A percentile compares a stretch with the other conserved stretches of the same genome.
phyloP scores from a whole-genome alignment of 2,113 vertebrate genomes.

The Labeo rohita region DNA sequence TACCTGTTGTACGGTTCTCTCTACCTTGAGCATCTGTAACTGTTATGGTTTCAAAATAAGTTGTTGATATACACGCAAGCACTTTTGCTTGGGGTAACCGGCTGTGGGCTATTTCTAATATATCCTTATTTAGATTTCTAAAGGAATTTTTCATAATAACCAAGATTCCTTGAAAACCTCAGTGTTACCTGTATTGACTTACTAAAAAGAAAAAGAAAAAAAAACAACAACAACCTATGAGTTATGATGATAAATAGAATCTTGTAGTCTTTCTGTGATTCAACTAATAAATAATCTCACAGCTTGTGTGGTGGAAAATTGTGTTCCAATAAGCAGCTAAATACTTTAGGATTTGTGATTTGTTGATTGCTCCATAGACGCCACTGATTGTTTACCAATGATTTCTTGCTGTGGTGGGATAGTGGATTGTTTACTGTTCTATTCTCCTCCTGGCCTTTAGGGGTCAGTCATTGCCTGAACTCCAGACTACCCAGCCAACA shows the following conservation, averaged over 20 bases:
- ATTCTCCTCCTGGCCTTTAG: constrained; percentile 86
- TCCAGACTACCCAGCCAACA: constrained; percentile 81
- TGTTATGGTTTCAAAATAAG: constrained; percentile 39
- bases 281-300: constrained; percentile 82
- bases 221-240: background rate
- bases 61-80: constrained; percentile 51
- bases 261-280: constrained; percentile 84
- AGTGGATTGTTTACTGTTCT: constrained; percentile 95
- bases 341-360: constrained; percentile 94
- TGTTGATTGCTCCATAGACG: constrained; percentile 93
- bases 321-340: constrained; percentile 91
- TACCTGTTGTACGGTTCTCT: constrained; percentile 55
- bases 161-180: constrained; percentile 56
- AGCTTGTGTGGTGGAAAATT: constrained; percentile 88
- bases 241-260: constrained; percentile 70
- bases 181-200: constrained; percentile 58
- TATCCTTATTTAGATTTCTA: constrained; percentile 60
- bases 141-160: constrained; percentile 58
- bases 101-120: constrained; percentile 54
- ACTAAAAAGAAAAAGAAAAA: constrained; percentile 55
- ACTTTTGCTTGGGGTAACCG: constrained; percentile 49
- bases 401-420: constrained; percentile 92
- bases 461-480: constrained; percentile 76
- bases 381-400: constrained; percentile 95
- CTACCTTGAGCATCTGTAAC: constrained; percentile 53